Evolutionary conservation across 2,797 vertebrate species (phyloP).

Genomic region (Chrysocyon brachyurus): DNA sequence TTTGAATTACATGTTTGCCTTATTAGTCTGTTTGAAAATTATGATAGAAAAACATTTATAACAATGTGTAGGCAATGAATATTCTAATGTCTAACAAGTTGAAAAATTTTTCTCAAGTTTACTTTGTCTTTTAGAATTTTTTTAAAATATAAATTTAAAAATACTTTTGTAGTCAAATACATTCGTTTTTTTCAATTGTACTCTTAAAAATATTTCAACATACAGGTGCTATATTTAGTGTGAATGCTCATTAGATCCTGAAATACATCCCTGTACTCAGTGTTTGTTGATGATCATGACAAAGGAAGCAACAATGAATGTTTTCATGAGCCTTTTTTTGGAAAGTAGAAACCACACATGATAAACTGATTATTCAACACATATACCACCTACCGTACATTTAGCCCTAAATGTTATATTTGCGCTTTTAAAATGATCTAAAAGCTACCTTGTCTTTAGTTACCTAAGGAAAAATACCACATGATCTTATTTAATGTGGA

Average conservation of each 20-base stretch:
- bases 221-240: neutral
- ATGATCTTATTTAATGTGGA: neutral
- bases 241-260: neutral
- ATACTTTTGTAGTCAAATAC: neutral
- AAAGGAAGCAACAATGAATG: neutral
- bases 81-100: neutral
- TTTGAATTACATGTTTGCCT: neutral
- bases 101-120: conserved; percentile 12
- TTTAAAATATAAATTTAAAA: neutral
- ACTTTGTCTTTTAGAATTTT: neutral
- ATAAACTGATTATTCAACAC: neutral
- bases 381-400: neutral
- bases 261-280: neutral
- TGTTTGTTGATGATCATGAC: neutral
- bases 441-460: neutral
- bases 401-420: neutral
- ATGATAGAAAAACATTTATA: neutral
- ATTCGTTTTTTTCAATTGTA: neutral
- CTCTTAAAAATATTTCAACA: neutral
- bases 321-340: neutral
- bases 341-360: neutral
- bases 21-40: neutral
- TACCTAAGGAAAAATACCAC: neutral
- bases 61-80: neutral
- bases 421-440: neutral